Evolutionary conservation across 1,140 invertebrate genomes (phyloP).

Genomic region (Drosophila takahashii): DNA sequence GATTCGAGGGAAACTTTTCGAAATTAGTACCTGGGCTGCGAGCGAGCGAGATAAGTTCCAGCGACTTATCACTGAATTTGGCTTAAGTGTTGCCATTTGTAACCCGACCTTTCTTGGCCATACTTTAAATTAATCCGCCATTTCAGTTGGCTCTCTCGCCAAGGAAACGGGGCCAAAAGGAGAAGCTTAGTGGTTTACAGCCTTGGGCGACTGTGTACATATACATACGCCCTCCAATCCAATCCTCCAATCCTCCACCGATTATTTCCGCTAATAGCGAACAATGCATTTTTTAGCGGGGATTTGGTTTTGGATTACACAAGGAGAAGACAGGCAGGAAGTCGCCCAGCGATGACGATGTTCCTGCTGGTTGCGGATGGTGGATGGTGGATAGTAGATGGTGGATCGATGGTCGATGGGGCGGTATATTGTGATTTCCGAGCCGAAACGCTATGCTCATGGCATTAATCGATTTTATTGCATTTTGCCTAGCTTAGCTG

Average conservation of each 20-base stretch:
- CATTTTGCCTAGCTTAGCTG: slow-evolving; percentile 17
- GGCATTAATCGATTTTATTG: slow-evolving; percentile 35
- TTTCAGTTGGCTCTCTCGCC: slow-evolving; percentile 7
- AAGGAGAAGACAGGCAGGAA: slow-evolving; percentile 20
- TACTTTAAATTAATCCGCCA: slow-evolving; percentile 25
- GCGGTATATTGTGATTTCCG: slow-evolving; percentile 32
- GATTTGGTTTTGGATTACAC: slow-evolving; percentile 46
- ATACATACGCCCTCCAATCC: neutral
- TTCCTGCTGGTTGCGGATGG: slow-evolving; percentile 1
- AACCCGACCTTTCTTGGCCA: slow-evolving; percentile 21
- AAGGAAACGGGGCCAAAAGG: neutral
- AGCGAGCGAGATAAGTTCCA: neutral
- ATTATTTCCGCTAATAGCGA: slow-evolving; percentile 48
- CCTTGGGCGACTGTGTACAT: slow-evolving; percentile 20
- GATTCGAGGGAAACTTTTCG: neutral
- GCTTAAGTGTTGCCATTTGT: slow-evolving; percentile 16
- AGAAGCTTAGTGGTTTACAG: slow-evolving; percentile 13
- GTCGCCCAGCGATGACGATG: slow-evolving; percentile 7
- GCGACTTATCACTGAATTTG: slow-evolving; percentile 3
- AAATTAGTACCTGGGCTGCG: neutral
- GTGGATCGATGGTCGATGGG: slow-evolving; percentile 10
- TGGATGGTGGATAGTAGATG: slow-evolving; percentile 1
- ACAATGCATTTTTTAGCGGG: slow-evolving; percentile 55
- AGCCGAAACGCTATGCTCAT: slow-evolving; percentile 12
- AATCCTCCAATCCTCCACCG: slow-evolving; percentile 1